A percentile compares a stretch with the other conserved stretches of the same genome.
Conservation (phyloP, 92 coral and sea anemone species). For the Umimayanthus kanabou region DNA sequence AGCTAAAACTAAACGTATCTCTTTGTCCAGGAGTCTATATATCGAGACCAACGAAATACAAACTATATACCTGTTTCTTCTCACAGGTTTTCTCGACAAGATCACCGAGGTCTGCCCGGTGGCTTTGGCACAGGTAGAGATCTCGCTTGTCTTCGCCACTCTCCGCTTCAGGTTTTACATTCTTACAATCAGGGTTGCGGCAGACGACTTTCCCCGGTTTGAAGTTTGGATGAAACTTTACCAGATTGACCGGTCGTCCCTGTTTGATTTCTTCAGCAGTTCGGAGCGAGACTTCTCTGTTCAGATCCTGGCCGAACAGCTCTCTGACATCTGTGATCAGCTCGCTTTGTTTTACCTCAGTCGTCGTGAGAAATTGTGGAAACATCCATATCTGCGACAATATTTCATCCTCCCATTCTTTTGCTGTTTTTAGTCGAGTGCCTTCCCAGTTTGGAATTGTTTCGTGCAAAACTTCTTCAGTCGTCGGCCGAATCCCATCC, state of each 20-base stretch:
- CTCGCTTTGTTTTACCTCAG: neutral
- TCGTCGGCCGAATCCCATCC: too few species aligned
- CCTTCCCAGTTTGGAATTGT: too few species aligned
- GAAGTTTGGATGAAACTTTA: constrained; percentile 66
- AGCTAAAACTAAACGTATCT: too few species aligned
- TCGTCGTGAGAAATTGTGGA: neutral
- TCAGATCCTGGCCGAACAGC: constrained; percentile 15
- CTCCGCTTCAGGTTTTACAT: constrained; percentile 35
- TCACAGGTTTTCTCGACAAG: constrained; percentile 45
- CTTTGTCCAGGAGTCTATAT: too few species aligned
- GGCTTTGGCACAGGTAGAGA: constrained; percentile 66
- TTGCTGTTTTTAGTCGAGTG: too few species aligned
- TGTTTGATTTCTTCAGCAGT: constrained; percentile 10
- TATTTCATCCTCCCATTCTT: too few species aligned
- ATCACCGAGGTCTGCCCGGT: constrained; percentile 43
- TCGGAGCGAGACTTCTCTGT: constrained; percentile 40
- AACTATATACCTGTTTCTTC: constrained; percentile 21
- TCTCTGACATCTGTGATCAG: constrained; percentile 10
- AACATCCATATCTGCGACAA: too few species aligned
- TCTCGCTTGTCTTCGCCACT: constrained; percentile 52
- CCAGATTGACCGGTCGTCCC: constrained; percentile 41
- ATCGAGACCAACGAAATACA: too few species aligned
- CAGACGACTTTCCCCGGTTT: constrained; percentile 48
- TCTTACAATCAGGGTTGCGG: constrained; percentile 57
- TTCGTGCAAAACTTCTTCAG: too few species aligned